Evolutionary conservation across 2,113 vertebrate genomes (phyloP).

Genomic region (Prochilodus magdalenae): DNA sequence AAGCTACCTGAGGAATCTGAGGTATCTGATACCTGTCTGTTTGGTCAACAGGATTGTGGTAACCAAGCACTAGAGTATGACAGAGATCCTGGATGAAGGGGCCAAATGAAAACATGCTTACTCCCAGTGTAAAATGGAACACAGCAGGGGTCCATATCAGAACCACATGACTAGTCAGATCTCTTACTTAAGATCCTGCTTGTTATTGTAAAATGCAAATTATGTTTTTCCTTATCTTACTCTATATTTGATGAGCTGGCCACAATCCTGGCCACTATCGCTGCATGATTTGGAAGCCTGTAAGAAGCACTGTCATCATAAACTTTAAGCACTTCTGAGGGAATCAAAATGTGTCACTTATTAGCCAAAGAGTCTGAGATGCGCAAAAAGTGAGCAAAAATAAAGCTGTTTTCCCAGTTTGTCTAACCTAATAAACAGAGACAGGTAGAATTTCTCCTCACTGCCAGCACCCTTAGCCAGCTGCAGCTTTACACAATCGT

Average conservation of each 20-base stretch:
- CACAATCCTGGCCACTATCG: not conserved
- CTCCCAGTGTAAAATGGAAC: not conserved
- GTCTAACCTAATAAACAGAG: constrained; percentile 17
- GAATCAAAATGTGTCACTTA: no score
- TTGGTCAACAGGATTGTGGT: constrained; percentile 72
- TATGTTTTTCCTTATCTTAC: not conserved
- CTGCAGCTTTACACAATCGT: constrained; percentile 23
- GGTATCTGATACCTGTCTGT: constrained; percentile 71
- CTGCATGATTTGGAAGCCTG: not conserved
- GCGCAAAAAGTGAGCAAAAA: not conserved
- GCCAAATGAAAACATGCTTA: constrained; percentile 50
- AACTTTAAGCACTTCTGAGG: no score
- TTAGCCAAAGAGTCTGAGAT: no score
- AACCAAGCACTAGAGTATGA: constrained; percentile 66
- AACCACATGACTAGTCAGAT: not conserved
- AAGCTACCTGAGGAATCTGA: constrained; percentile 64
- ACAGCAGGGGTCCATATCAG: not conserved
- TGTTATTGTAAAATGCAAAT: not conserved
- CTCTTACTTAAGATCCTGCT: not conserved
- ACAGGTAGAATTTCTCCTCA: constrained; percentile 21
- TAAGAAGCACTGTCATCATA: not conserved
- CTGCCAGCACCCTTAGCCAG: constrained; percentile 2
- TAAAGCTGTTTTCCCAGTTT: not conserved
- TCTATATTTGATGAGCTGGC: not conserved
- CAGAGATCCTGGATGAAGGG: constrained; percentile 55